A percentile compares a stretch with the other conserved stretches of the same genome.
Evolutionary conservation across 2,797 vertebrate species (phyloP).

Genomic region (Cephalopachus bancanus): DNA sequence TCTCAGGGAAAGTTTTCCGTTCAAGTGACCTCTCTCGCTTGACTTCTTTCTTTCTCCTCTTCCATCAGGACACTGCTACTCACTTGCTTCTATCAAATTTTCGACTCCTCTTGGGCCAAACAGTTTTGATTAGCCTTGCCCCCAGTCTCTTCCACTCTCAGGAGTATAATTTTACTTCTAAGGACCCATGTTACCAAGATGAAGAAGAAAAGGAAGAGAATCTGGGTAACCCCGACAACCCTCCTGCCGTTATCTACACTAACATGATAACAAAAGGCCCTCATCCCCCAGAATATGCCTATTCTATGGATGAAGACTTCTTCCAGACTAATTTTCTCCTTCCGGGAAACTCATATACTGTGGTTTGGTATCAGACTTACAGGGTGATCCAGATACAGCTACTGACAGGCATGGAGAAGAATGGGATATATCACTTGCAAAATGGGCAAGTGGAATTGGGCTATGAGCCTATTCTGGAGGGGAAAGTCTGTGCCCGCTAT

Average conservation of each 20-base stretch:
- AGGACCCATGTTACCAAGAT: constrained; percentile 89
- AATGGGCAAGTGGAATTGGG: constrained; percentile 91
- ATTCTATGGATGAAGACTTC: constrained; percentile 84
- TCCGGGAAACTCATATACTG: constrained; percentile 87
- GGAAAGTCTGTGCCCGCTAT: constrained; percentile 86
- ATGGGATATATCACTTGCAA: constrained; percentile 84
- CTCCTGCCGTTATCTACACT: constrained; percentile 76
- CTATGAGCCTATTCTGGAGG: fast-evolving
- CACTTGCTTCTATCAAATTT: constrained; percentile 94
- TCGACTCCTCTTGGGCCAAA: constrained; percentile 90
- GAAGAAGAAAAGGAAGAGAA: constrained; percentile 89
- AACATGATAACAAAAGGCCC: constrained; percentile 87
- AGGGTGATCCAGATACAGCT: constrained; percentile 87
- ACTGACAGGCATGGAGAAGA: constrained; percentile 87
- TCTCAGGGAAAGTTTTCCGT: constrained; percentile 94
- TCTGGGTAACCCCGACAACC: constrained; percentile 88
- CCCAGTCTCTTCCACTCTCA: constrained; percentile 94
- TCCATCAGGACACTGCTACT: constrained; percentile 94
- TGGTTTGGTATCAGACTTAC: constrained; percentile 86
- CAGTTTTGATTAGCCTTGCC: constrained; percentile 88
- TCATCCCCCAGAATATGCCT: constrained; percentile 89
- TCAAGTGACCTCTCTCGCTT: constrained; percentile 90
- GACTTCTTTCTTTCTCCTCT: constrained; percentile 93
- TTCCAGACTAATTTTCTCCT: constrained; percentile 91
- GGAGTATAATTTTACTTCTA: constrained; percentile 92